Percentiles rank a stretch among this genome's conserved stretches.
phyloP scores from a whole-genome alignment of 2,113 vertebrate genomes.

The Chitala chitala region DNA sequence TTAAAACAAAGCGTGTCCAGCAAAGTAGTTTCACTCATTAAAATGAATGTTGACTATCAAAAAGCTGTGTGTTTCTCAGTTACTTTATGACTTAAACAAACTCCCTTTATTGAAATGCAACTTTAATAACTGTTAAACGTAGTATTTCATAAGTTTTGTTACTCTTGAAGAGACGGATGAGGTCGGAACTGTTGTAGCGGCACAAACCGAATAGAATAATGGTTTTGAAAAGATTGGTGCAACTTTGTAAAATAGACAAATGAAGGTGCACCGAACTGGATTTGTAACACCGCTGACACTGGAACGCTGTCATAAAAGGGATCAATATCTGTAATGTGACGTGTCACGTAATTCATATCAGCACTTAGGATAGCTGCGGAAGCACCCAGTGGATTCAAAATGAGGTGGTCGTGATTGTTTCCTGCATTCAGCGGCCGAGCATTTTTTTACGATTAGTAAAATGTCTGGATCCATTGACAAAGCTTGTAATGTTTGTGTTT shows the following conservation, averaged over 20 bases:
- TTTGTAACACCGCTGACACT: neutral
- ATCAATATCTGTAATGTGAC: constrained; percentile 1
- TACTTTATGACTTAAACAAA: neutral
- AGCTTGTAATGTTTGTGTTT: no score
- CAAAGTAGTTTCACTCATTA: no score
- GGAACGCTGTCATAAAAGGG: neutral
- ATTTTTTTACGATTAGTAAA: no score
- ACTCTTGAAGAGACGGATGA: neutral
- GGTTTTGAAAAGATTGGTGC: neutral
- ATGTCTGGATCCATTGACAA: no score
- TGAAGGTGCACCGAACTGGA: neutral
- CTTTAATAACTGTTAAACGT: neutral
- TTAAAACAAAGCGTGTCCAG: no score
- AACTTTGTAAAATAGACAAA: neutral
- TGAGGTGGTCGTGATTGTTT: neutral
- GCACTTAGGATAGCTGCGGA: neutral
- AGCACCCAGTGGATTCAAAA: neutral
- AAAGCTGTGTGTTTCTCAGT: neutral
- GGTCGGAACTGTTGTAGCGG: no score
- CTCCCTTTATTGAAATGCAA: neutral
- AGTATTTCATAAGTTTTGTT: neutral
- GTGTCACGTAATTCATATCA: constrained; percentile 9
- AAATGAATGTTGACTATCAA: no score
- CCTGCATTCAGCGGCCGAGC: no score
- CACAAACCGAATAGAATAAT: no score